Evolutionary conservation across 2,888 invertebrate genomes (phyloP).

Genomic region (Hermodice carunculata): DNA sequence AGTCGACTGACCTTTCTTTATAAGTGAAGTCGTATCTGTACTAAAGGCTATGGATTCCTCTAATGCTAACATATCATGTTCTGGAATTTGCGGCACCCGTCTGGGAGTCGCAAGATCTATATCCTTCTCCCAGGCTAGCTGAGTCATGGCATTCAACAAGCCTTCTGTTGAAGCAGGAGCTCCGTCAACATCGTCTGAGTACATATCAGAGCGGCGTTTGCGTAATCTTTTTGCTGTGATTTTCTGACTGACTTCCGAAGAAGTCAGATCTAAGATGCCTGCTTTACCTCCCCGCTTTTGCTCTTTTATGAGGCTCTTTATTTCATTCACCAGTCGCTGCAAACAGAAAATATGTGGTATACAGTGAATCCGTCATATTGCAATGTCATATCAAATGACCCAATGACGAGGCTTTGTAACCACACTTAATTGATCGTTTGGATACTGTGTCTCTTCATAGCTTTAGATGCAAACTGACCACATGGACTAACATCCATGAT

Average conservation of each 20-base stretch:
- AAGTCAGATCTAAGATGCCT: constrained; percentile 40
- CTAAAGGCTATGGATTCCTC: too few relatives aligned
- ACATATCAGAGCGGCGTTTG: constrained; percentile 17
- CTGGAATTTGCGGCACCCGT: too few relatives aligned
- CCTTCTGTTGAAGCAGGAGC: constrained; percentile 12
- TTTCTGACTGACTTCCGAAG: constrained; percentile 19
- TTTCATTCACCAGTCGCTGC: constrained; percentile 61
- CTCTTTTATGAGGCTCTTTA: constrained; percentile 53
- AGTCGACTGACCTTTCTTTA: too few relatives aligned
- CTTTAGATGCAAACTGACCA: too few relatives aligned
- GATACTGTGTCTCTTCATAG: too few relatives aligned
- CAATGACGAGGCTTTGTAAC: too few relatives aligned
- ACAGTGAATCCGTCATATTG: too few relatives aligned
- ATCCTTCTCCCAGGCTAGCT: constrained; percentile 85
- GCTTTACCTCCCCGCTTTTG: constrained; percentile 47
- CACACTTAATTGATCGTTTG: too few relatives aligned
- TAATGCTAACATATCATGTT: too few relatives aligned
- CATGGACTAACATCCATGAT: too few relatives aligned
- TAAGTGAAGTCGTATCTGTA: too few relatives aligned
- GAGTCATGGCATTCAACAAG: constrained; percentile 53
- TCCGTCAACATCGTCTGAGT: constrained; percentile 6
- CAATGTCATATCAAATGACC: too few relatives aligned
- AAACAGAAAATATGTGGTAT: constrained; percentile 11
- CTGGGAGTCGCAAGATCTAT: constrained; percentile 72
- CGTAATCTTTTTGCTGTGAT: constrained; percentile 13